A percentile compares a stretch with the other conserved stretches of the same genome.
Conservation (phyloP, 2,113 vertebrate species). For the Rhabdornis inornatus region DNA sequence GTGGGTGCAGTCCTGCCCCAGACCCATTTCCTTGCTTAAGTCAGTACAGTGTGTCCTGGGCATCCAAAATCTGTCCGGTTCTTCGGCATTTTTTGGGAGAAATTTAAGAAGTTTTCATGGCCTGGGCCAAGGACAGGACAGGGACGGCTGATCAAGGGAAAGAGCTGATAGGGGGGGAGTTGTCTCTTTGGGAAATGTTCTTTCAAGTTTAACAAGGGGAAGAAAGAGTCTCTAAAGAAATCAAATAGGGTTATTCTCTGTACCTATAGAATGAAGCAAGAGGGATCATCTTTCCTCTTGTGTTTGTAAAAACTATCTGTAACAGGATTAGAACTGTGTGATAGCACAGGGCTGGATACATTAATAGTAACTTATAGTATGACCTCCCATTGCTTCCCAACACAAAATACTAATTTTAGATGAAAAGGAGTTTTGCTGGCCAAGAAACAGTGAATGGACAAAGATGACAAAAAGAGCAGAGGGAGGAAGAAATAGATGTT, state of each 20-base stretch:
- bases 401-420: slow-evolving; percentile 39
- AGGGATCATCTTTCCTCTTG: neutral
- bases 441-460: neutral
- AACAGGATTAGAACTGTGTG: neutral
- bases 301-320: neutral
- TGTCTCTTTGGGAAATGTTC: neutral
- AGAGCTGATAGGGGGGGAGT: slow-evolving; percentile 14
- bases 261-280: neutral
- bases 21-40: neutral
- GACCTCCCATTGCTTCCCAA: neutral
- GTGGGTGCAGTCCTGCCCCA: neutral
- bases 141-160: neutral
- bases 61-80: accelerated
- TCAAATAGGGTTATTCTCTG: neutral
- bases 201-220: neutral
- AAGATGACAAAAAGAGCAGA: slow-evolving; percentile 13
- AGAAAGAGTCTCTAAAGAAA: neutral
- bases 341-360: neutral
- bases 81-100: neutral
- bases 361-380: neutral
- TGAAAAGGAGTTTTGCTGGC: slow-evolving; percentile 26
- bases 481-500: neutral
- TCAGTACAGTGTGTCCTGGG: neutral
- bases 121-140: neutral
- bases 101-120: neutral